A percentile compares a stretch with the other conserved stretches of the same genome.
These are phyloP conservation scores for Sebastiscus tertius DNA, from an alignment of 2,797 vertebrate genomes.

Conservation along the genomic window DNA sequence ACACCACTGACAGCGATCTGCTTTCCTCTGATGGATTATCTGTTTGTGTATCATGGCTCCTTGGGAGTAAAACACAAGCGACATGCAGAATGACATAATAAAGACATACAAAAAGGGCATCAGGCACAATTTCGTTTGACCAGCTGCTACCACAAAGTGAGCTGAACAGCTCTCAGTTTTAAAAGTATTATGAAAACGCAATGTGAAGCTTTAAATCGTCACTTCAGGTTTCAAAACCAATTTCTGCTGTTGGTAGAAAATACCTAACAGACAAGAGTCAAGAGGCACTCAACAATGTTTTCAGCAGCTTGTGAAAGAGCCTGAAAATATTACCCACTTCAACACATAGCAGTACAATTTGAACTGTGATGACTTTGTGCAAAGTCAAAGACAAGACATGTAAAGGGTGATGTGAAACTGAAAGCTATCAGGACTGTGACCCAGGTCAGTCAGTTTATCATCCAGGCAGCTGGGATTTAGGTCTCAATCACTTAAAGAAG, in stretches of 20 bases:
- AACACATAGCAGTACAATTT: neutral
- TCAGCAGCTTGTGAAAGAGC: neutral
- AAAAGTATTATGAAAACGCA: neutral
- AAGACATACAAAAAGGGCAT: neutral
- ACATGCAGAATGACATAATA: neutral
- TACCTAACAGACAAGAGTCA: neutral
- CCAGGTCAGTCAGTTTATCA: neutral
- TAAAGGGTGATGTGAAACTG: neutral
- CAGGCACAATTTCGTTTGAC: conserved; percentile 5
- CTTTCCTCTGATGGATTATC: conserved; percentile 4
- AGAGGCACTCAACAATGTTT: neutral
- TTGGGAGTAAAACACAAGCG: conserved; percentile 6
- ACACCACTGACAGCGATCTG: conserved; percentile 6
- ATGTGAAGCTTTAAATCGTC: conserved; percentile 15
- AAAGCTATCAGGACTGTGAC: neutral
- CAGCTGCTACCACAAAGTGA: conserved; percentile 2
- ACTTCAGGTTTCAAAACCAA: conserved; percentile 39
- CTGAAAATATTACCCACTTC: neutral
- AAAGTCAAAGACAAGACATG: conserved; percentile 8
- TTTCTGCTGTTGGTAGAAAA: conserved; percentile 4
- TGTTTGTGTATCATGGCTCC: neutral
- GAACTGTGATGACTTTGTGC: conserved; percentile 6
- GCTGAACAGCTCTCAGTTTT: conserved; percentile 5
- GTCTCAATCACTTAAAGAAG: neutral
- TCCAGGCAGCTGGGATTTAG: neutral